Conservation (phyloP, 2,888 invertebrate genomes). For the Drosophila vallismaia region DNA sequence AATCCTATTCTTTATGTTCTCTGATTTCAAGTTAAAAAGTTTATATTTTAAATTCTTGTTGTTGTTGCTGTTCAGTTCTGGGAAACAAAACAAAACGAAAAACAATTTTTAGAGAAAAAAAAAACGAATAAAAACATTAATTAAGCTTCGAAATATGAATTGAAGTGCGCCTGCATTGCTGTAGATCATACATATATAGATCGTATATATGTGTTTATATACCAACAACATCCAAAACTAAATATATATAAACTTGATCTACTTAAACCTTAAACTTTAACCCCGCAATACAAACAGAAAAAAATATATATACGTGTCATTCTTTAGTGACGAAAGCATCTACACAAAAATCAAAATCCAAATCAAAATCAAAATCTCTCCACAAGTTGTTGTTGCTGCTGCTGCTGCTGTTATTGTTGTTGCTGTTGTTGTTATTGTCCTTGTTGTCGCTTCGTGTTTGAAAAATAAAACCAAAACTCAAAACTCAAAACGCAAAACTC, state of each 20-base stretch:
- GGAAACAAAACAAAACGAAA: conserved; percentile 11
- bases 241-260: not conserved
- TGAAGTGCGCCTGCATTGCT: conserved; percentile 74
- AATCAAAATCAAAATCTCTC: conserved; percentile 1
- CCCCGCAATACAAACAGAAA: not conserved
- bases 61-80: conserved; percentile 36
- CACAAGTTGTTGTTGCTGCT: conserved; percentile 39
- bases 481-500: too few relatives aligned
- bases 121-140: conserved; percentile 14
- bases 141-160: conserved; percentile 63
- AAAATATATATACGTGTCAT: not conserved
- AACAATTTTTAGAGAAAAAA: conserved; percentile 13
- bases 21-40: not conserved
- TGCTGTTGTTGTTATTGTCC: conserved; percentile 36
- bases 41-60: conserved; percentile 34
- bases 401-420: conserved; percentile 35
- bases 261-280: not conserved
- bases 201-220: conserved; percentile 6
- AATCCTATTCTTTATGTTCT: not conserved
- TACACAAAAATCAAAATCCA: too few relatives aligned
- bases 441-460: conserved; percentile 37
- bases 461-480: not conserved
- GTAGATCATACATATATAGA: conserved; percentile 32
- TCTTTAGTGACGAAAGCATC: conserved; percentile 24
- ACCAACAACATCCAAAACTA: not conserved